phyloP scores from a whole-genome alignment of 92 coral and sea anemone genomes.

The Montipora capitata region DNA sequence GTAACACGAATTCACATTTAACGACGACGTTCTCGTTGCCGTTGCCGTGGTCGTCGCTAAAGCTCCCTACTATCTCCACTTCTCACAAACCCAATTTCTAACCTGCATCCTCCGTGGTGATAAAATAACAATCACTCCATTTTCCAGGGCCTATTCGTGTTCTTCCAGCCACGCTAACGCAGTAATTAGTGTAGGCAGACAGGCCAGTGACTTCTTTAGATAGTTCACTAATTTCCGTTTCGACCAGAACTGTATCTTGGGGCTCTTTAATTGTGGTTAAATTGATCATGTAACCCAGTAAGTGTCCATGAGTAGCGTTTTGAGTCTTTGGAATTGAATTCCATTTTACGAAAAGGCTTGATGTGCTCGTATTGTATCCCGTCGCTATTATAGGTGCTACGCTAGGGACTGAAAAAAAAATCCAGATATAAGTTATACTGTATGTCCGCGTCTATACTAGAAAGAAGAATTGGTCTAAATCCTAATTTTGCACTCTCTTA shows the following conservation, averaged over 20 bases:
- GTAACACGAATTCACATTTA: no score
- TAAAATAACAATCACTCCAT: slow-evolving; percentile 27
- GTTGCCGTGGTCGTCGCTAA: no score
- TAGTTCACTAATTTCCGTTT: background rate
- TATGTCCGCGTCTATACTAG: no score
- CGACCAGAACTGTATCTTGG: background rate
- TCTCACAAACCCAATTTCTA: background rate
- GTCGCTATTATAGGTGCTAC: slow-evolving; percentile 4
- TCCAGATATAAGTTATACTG: background rate
- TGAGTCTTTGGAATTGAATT: background rate
- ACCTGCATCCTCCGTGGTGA: slow-evolving; percentile 48
- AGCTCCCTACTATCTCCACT: no score
- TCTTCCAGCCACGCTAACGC: slow-evolving; percentile 42
- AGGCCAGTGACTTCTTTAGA: slow-evolving; percentile 5
- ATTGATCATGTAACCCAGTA: slow-evolving; percentile 11
- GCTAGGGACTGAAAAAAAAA: slow-evolving; percentile 35
- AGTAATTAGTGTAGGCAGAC: slow-evolving; percentile 11
- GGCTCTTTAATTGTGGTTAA: background rate
- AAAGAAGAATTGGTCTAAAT: no score
- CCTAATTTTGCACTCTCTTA: no score
- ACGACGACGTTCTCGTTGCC: no score
- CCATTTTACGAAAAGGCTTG: slow-evolving; percentile 20
- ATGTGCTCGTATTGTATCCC: slow-evolving; percentile 24
- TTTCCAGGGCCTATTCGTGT: slow-evolving; percentile 54
- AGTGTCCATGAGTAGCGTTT: background rate